Percentiles rank a stretch among this genome's conserved stretches.
phyloP scores from a whole-genome alignment of 2,113 vertebrate species.

The Procavia capensis region DNA sequence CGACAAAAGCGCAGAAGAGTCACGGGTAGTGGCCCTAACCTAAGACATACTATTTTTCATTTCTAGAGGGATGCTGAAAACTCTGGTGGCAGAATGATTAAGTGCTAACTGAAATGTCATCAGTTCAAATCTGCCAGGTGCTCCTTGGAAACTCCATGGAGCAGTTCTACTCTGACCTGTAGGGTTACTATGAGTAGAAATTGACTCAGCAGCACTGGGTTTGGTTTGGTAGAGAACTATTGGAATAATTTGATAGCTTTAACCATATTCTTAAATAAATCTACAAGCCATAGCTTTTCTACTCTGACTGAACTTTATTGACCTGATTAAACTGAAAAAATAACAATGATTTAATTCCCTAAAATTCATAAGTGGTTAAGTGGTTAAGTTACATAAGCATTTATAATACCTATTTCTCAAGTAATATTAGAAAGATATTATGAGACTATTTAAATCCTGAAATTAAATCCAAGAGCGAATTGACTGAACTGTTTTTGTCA shows the following conservation, averaged over 20 bases:
- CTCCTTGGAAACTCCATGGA: too few relatives aligned
- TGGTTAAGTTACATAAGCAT: not conserved
- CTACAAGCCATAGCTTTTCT: not conserved
- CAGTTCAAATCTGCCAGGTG: too few relatives aligned
- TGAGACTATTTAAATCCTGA: not conserved
- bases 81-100: too few relatives aligned
- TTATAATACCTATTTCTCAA: not conserved
- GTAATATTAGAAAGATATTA: not conserved
- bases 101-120: too few relatives aligned
- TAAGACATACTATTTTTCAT: not conserved
- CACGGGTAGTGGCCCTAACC: too few relatives aligned
- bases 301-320: not conserved
- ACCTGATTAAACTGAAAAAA: not conserved
- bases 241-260: not conserved
- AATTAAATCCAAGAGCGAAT: slow-evolving; percentile 27
- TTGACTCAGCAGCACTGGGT: too few relatives aligned
- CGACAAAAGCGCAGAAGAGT: too few relatives aligned
- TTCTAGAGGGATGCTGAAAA: too few relatives aligned
- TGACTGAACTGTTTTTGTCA: not conserved
- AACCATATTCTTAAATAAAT: not conserved
- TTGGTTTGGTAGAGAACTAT: not conserved
- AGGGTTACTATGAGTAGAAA: too few relatives aligned
- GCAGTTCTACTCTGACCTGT: too few relatives aligned
- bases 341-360: not conserved
- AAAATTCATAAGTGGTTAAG: not conserved